Evolutionary conservation across 2,113 vertebrate species (phyloP).

Genomic region (Pangasianodon gigas): DNA sequence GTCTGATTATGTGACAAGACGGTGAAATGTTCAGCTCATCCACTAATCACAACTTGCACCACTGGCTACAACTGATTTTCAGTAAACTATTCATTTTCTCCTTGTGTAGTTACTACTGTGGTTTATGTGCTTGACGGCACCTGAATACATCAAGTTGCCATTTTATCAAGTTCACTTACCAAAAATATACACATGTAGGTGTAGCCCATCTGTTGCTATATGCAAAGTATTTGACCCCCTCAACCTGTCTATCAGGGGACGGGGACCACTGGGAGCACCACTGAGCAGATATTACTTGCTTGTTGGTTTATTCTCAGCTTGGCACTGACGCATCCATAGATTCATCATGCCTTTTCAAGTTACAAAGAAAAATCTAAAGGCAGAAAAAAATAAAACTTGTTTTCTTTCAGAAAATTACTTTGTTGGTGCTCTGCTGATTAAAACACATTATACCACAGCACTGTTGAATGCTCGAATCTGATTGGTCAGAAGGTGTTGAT

Average conservation of each 20-base stretch:
- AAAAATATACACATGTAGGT: background rate
- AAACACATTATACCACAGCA: background rate
- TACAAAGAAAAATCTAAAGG: background rate
- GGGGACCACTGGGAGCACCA: background rate
- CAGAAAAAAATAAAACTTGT: no score
- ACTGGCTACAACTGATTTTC: background rate
- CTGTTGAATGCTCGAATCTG: background rate
- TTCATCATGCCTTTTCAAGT: background rate
- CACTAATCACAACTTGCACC: background rate
- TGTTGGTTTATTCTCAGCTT: background rate
- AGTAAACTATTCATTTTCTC: background rate
- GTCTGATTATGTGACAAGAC: background rate
- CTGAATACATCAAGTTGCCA: background rate
- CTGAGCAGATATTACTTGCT: background rate
- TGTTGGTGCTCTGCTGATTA: no score
- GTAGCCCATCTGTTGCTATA: background rate
- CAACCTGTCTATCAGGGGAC: background rate
- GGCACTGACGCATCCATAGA: background rate
- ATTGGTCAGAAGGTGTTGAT: background rate
- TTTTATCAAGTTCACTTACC: background rate
- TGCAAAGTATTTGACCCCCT: background rate
- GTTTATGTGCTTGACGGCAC: no score
- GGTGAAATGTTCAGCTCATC: background rate
- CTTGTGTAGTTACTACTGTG: background rate
- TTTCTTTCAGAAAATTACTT: no score